Base-by-base conservation (phyloP, 1,140 invertebrate genomes). In the Hormaphis cornu region DNA sequence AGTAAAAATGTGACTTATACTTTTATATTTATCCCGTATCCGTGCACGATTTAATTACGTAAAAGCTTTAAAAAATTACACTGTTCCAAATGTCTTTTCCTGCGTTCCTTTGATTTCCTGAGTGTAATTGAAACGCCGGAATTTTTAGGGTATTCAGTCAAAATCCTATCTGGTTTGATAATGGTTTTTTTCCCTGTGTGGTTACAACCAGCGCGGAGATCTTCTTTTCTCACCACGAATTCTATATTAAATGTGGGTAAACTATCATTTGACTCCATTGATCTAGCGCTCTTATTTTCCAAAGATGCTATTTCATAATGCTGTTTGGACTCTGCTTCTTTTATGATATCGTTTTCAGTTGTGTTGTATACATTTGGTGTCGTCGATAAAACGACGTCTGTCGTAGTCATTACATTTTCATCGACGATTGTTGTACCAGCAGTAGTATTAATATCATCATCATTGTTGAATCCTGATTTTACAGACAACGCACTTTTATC, bases 201-300 rank as follows among this genome's bases (percentile, higher is more conserved):
- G 33, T 66, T 66, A 16, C 44, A 35, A 9, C 50, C 30, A 0
- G 28, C 9, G 22, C 20, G n/a, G 9, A 66, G 2, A 66, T 66
- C 61, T 48, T 66, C 61, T 66, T 48, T 66, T 20, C 28, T 33
- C 14, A 66, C 44, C 2, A 50, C 28, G 7, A 66, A 66, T n/a
- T 66, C 61, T 7, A 66, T 44, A 16, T 66, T 46, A 4, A 66
- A 66, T 12, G 61, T 48, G 3, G 61, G 61, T 16, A 66, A 66
- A 48, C 50, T 50, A 48, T 50, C 26, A 50, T 66, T 48, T 5
- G 28, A 28, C 3, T 66, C 44, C 7, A 66, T 35, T 5, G 44
- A 66, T 22, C 42, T 66, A 1, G 16, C 58, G 14, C 24, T 42
- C 4, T 66, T 66, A 7, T 30, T 46, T n/a, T 50, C 44, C 9